A percentile compares a stretch with the other conserved stretches of the same genome.
phyloP scores from a whole-genome alignment of 2,113 vertebrate species.

The Origma solitaria region DNA sequence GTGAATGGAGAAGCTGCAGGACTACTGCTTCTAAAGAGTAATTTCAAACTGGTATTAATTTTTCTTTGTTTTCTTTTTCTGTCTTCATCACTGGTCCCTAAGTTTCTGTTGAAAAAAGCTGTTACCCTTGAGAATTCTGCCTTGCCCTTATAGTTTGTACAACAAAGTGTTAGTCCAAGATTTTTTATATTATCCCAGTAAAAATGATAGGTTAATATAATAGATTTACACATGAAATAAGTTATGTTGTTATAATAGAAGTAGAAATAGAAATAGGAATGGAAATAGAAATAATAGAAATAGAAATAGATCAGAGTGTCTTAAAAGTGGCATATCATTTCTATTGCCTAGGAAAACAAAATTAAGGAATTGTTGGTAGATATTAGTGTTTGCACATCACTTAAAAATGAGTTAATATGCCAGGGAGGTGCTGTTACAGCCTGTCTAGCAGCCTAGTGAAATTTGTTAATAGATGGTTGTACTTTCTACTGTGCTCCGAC shows the following conservation, averaged over 20 bases:
- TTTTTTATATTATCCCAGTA: background rate
- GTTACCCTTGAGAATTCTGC: background rate
- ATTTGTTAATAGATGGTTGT: background rate
- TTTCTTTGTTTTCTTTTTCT: background rate
- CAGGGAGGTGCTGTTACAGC: background rate
- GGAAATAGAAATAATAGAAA: background rate
- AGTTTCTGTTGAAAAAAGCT: background rate
- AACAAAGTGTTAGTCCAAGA: accelerated
- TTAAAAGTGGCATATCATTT: background rate
- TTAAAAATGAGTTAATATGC: background rate
- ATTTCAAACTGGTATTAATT: background rate
- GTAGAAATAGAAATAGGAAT: background rate
- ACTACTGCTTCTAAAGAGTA: background rate
- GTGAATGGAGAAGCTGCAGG: background rate
- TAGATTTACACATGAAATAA: background rate
- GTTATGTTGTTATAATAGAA: background rate
- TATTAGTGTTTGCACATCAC: background rate
- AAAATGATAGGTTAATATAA: background rate
- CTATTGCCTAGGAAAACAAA: background rate
- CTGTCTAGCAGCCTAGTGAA: background rate
- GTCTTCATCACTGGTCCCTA: background rate
- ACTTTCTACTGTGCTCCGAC: background rate
- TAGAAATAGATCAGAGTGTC: background rate
- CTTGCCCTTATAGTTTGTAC: background rate
- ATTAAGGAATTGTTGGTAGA: background rate